Evolutionary conservation across 1,140 invertebrate species (phyloP).

Genomic region (Drosophila murphyi): DNA sequence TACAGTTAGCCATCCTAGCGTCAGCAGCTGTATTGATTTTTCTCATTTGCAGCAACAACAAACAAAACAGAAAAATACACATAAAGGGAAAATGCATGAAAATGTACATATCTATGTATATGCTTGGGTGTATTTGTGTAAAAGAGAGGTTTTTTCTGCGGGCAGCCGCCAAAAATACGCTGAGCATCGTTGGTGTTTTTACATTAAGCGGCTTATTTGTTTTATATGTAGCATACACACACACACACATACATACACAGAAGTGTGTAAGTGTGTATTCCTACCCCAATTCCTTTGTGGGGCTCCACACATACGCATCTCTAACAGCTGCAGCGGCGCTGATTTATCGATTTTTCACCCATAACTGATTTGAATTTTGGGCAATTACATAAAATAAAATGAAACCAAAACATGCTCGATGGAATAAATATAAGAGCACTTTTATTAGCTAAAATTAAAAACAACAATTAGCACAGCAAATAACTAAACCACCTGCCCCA

Average conservation of each 20-base stretch:
- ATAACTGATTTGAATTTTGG: conserved; percentile 41
- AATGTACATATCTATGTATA: not conserved
- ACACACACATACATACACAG: conserved; percentile 1
- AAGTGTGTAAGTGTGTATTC: conserved; percentile 23
- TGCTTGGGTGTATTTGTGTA: not conserved
- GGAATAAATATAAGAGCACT: too few relatives aligned
- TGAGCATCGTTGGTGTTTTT: conserved; percentile 30
- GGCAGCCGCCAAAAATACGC: conserved; percentile 52
- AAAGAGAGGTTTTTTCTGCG: conserved; percentile 14
- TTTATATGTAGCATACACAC: conserved; percentile 43
- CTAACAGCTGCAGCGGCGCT: conserved; percentile 76
- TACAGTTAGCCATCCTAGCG: conserved; percentile 10
- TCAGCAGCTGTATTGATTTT: conserved; percentile 70
- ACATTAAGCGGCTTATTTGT: conserved; percentile 56
- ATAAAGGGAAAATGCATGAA: conserved; percentile 38
- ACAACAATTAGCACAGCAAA: conserved; percentile 30
- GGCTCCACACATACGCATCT: conserved; percentile 69
- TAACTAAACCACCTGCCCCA: conserved; percentile 44
- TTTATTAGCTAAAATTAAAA: conserved; percentile 33
- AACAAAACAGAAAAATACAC: conserved; percentile 30
- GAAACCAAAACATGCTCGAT: not conserved
- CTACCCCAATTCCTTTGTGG: conserved; percentile 55
- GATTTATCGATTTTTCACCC: conserved; percentile 78
- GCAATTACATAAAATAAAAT: conserved; percentile 67
- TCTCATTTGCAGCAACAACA: conserved; percentile 56